Conservation (phyloP, 2,113 vertebrate species). For the Tragelaphus strepsiceros region DNA sequence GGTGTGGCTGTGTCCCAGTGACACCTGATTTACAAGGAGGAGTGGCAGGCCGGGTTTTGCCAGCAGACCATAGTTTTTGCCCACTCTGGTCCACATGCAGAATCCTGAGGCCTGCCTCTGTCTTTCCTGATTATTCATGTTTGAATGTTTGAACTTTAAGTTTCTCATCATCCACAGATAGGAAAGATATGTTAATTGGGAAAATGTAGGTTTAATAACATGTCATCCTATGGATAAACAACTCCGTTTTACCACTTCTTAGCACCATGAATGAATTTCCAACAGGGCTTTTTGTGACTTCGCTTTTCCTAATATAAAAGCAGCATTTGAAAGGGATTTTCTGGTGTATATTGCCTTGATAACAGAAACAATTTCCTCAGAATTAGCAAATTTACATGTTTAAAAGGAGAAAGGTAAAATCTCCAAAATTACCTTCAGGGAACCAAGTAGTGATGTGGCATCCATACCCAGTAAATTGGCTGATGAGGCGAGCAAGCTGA, state of each 20-base stretch:
- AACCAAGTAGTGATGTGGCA: too few species aligned
- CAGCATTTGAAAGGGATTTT: neutral
- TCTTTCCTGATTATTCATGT: neutral
- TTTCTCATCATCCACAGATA: neutral
- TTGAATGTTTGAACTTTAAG: neutral
- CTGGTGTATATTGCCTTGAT: neutral
- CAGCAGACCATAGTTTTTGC: neutral
- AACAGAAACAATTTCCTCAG: neutral
- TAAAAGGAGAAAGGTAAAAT: neutral
- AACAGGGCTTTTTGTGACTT: neutral
- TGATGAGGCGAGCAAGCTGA: neutral
- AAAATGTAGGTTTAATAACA: neutral
- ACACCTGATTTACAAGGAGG: neutral
- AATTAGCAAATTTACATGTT: neutral
- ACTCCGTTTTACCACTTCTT: neutral
- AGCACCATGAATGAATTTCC: neutral
- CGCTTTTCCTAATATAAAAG: neutral
- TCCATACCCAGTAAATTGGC: neutral
- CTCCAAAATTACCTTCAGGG: neutral
- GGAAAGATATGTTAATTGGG: neutral
- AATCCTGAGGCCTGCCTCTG: neutral
- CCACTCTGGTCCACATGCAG: neutral
- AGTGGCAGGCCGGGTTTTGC: neutral
- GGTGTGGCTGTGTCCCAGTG: neutral
- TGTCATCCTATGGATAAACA: neutral